phyloP scores from a whole-genome alignment of 1,140 invertebrate genomes.

The Habropoda laboriosa region DNA sequence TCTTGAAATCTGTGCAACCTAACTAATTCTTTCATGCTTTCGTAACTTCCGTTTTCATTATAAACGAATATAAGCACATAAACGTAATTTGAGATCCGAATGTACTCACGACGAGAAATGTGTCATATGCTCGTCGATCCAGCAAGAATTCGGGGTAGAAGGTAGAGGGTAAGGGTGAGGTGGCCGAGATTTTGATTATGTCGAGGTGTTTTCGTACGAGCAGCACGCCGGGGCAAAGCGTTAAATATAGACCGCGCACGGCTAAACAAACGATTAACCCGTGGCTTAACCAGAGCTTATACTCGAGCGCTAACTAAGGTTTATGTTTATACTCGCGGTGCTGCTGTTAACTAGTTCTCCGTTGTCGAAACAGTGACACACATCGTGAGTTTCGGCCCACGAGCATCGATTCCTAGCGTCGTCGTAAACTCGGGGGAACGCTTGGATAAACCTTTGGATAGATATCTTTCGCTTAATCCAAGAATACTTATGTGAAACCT shows the following conservation, averaged over 20 bases:
- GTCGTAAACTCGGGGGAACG: not conserved
- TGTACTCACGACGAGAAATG: not conserved
- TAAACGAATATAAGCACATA: too few species aligned
- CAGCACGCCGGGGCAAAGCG: constrained; percentile 65
- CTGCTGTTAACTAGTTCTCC: constrained; percentile 63
- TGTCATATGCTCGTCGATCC: not conserved
- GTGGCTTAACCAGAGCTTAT: constrained; percentile 73
- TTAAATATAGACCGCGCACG: constrained; percentile 70
- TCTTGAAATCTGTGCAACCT: too few species aligned
- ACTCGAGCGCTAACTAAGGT: constrained; percentile 67
- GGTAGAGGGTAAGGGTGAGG: not conserved
- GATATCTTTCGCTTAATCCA: not conserved
- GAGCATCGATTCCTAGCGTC: constrained; percentile 10
- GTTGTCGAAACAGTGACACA: constrained; percentile 51
- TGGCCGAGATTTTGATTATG: constrained; percentile 55
- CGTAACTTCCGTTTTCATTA: not conserved
- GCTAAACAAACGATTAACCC: constrained; percentile 77
- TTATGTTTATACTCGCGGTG: constrained; percentile 65
- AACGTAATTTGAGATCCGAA: not conserved
- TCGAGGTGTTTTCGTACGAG: constrained; percentile 67
- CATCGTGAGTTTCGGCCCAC: constrained; percentile 35
- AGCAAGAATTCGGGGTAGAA: not conserved
- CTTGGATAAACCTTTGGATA: not conserved
- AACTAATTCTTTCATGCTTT: too few species aligned
- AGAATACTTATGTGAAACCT: not conserved